phyloP scores from a whole-genome alignment of 1,140 invertebrate genomes.

The Rhopalosiphum maidis region DNA sequence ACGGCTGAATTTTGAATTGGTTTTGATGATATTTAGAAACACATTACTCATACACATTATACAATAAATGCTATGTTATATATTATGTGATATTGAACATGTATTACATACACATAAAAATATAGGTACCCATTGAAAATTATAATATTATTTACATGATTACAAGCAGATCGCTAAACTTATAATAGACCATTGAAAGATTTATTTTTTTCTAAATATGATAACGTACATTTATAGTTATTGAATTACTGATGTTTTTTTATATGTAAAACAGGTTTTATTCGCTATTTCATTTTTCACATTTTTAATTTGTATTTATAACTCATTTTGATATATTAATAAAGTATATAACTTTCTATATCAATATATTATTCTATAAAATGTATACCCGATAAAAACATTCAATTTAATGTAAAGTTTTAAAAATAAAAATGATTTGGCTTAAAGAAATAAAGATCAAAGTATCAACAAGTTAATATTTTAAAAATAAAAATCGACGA shows the following conservation, averaged over 20 bases:
- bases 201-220: neutral
- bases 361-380: neutral
- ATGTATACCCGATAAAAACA: neutral
- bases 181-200: neutral
- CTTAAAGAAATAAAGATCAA: neutral
- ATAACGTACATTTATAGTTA: neutral
- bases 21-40: too few relatives aligned
- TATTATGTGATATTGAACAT: neutral
- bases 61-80: too few relatives aligned
- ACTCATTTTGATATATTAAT: neutral
- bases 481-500: neutral
- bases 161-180: neutral
- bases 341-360: neutral
- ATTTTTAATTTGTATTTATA: slow-evolving; percentile 13
- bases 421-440: neutral
- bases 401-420: neutral
- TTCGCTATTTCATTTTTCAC: neutral
- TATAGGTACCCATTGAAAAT: neutral
- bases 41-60: too few relatives aligned
- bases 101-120: neutral
- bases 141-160: neutral
- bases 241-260: neutral
- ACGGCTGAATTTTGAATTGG: neutral
- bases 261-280: slow-evolving; percentile 16
- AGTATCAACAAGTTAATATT: neutral